Conservation (phyloP, 2,797 vertebrate genomes). For the Zenarchopterus dispar region DNA sequence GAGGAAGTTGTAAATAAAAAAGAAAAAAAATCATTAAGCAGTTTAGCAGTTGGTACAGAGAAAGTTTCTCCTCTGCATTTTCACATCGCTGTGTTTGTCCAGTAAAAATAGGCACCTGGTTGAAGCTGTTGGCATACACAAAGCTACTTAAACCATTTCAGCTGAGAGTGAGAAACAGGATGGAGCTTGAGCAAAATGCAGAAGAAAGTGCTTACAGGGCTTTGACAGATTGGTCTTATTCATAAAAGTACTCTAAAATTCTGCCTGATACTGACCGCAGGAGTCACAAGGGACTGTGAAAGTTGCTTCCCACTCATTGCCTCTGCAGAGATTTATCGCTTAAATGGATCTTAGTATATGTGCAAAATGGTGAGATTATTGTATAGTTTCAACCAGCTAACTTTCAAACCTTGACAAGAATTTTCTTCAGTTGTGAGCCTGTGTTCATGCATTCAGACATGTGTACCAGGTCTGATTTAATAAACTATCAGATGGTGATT, state of each 20-base stretch:
- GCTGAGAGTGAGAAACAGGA: slow-evolving; percentile 53
- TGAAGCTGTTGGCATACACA: slow-evolving; percentile 29
- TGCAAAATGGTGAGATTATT: slow-evolving; percentile 25
- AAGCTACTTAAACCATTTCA: slow-evolving; percentile 37
- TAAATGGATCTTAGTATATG: slow-evolving; percentile 36
- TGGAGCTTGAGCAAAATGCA: slow-evolving; percentile 38
- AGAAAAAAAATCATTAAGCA: slow-evolving; percentile 9
- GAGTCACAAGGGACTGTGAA: slow-evolving; percentile 73
- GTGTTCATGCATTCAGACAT: not conserved
- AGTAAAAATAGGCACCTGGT: slow-evolving; percentile 57
- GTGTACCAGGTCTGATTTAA: slow-evolving; percentile 3
- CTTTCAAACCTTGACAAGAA: slow-evolving; percentile 3
- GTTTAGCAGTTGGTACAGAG: slow-evolving; percentile 17
- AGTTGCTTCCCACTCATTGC: slow-evolving; percentile 69
- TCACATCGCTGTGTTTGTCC: slow-evolving; percentile 55
- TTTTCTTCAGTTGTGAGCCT: slow-evolving; percentile 5
- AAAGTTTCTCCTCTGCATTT: slow-evolving; percentile 26
- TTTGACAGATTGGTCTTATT: slow-evolving; percentile 50
- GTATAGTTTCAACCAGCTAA: slow-evolving; percentile 13
- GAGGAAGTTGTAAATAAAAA: not conserved
- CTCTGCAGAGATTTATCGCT: slow-evolving; percentile 59
- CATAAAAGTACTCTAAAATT: slow-evolving; percentile 61
- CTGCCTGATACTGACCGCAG: slow-evolving; percentile 60
- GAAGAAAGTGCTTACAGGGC: slow-evolving; percentile 44
- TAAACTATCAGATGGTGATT: slow-evolving; percentile 30